Evolutionary conservation across 2,113 vertebrate genomes (phyloP).

Genomic region (Phyllostomus hastatus): DNA sequence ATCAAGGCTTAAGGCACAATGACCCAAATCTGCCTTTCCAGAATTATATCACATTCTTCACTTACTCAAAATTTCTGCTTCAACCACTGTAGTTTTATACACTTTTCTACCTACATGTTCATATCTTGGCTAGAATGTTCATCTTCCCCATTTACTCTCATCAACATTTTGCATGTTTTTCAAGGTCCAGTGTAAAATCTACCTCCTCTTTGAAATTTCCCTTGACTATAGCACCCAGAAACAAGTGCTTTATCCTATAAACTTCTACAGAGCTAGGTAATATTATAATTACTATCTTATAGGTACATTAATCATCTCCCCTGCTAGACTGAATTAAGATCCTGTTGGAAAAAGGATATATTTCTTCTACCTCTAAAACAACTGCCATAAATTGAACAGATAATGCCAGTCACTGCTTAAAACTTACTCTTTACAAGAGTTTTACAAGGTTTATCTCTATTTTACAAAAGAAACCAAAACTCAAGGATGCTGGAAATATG

Average conservation of each 20-base stretch:
- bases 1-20: background rate
- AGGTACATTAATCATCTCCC: background rate
- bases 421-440: background rate
- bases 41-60: background rate
- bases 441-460: background rate
- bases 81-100: background rate
- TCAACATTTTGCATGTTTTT: conserved; percentile 8
- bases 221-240: background rate
- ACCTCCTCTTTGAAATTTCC: conserved; percentile 21
- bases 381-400: background rate
- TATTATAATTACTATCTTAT: background rate
- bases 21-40: background rate
- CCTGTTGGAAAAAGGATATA: background rate
- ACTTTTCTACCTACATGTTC: background rate
- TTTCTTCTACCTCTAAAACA: background rate
- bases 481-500: background rate
- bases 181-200: conserved; percentile 16
- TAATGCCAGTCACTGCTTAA: background rate
- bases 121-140: background rate
- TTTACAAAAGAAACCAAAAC: background rate
- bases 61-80: background rate
- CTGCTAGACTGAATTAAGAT: background rate
- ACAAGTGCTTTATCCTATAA: background rate
- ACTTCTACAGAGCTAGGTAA: background rate
- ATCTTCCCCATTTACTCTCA: background rate